Evolutionary conservation across 2,797 vertebrate genomes (phyloP).

Genomic region (Lutjanus argentimaculatus): DNA sequence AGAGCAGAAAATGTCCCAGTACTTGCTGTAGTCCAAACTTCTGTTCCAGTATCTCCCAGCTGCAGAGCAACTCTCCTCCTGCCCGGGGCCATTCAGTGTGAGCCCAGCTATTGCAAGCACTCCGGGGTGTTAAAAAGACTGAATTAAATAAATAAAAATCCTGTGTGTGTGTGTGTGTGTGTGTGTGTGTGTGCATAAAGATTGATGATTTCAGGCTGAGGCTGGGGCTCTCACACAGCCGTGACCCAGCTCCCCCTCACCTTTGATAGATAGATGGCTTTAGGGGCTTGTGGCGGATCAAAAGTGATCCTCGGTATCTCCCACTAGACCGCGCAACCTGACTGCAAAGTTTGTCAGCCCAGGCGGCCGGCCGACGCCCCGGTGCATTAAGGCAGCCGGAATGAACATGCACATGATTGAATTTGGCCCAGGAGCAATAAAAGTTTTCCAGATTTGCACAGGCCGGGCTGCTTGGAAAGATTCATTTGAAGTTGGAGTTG

Average conservation of each 20-base stretch:
- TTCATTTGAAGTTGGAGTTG: constrained; percentile 62
- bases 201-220: constrained; percentile 76
- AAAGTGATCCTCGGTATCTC: constrained; percentile 74
- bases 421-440: constrained; percentile 61
- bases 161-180: constrained; percentile 9
- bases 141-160: constrained; percentile 72
- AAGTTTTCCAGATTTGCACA: constrained; percentile 60
- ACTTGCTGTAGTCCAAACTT: constrained; percentile 57
- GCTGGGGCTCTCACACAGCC: constrained; percentile 63
- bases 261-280: constrained; percentile 88
- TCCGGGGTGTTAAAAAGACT: constrained; percentile 62
- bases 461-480: constrained; percentile 29
- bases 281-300: constrained; percentile 83
- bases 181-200: constrained; percentile 52
- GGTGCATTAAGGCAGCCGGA: constrained; percentile 50
- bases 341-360: constrained; percentile 71
- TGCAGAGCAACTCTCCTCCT: constrained; percentile 57
- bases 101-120: constrained; percentile 69
- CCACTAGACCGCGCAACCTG: constrained; percentile 65
- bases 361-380: constrained; percentile 22
- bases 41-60: constrained; percentile 61
- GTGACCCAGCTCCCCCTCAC: constrained; percentile 69
- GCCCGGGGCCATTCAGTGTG: constrained; percentile 64
- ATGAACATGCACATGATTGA: constrained; percentile 67
- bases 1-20: constrained; percentile 41